A percentile compares a stretch with the other conserved stretches of the same genome.
Evolutionary conservation across 2,113 vertebrate genomes (phyloP).

Genomic region (Artemisiospiza belli): DNA sequence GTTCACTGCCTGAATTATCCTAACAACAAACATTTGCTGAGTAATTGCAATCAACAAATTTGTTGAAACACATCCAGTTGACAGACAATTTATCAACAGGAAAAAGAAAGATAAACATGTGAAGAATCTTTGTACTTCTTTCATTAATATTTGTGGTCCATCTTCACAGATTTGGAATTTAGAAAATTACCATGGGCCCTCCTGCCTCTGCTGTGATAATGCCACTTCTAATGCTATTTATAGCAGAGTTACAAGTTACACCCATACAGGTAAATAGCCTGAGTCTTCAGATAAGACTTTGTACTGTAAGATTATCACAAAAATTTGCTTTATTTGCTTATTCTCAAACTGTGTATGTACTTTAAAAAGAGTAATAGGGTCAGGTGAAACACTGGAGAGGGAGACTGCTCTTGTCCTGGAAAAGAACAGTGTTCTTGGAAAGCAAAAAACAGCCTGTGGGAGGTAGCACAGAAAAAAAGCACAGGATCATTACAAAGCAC

Average conservation of each 20-base stretch:
- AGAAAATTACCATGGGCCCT: background rate
- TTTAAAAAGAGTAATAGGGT: background rate
- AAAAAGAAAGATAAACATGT: background rate
- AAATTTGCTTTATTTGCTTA: background rate
- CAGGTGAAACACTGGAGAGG: background rate
- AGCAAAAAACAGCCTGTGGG: background rate
- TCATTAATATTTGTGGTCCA: background rate
- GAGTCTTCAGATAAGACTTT: background rate
- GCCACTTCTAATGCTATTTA: background rate
- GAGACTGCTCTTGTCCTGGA: background rate
- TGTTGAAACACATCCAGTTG: background rate
- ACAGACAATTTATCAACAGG: background rate
- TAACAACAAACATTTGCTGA: constrained; percentile 15
- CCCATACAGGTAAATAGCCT: background rate
- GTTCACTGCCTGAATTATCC: background rate
- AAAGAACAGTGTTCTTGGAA: background rate
- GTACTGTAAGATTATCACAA: background rate
- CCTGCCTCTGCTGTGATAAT: background rate
- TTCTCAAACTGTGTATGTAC: background rate
- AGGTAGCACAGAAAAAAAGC: background rate
- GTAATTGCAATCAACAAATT: constrained; percentile 5
- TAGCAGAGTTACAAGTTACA: background rate
- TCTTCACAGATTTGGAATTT: background rate
- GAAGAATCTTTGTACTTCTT: background rate
- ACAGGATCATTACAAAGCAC: background rate